Evolutionary conservation across 2,113 vertebrate species (phyloP).

Genomic region (Phocoena phocoena): DNA sequence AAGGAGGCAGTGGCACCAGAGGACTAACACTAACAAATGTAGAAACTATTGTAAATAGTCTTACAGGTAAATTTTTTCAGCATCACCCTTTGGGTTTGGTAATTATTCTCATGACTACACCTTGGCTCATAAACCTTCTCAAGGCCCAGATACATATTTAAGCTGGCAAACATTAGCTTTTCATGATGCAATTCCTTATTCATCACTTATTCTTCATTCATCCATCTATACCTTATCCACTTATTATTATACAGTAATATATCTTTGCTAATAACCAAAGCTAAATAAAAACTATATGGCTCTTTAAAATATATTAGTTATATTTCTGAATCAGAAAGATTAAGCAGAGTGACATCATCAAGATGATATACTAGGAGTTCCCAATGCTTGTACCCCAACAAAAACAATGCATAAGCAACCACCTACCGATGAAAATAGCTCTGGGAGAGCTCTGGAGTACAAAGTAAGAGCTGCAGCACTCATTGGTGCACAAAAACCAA

Average conservation of each 20-base stretch:
- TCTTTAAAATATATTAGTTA: neutral
- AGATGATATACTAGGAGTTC: neutral
- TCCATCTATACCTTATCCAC: neutral
- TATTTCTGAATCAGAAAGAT: neutral
- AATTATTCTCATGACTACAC: neutral
- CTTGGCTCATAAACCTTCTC: neutral
- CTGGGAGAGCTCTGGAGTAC: neutral
- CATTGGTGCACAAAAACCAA: too few species aligned
- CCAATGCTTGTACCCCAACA: neutral
- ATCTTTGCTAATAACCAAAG: neutral
- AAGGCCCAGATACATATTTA: neutral
- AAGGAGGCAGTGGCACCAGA: neutral
- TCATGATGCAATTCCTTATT: slow-evolving; percentile 9
- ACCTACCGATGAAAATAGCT: neutral
- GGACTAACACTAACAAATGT: neutral
- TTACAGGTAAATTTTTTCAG: slow-evolving; percentile 24
- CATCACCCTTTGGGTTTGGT: neutral
- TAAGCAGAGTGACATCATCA: neutral
- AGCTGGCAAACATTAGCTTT: neutral
- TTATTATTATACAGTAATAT: neutral
- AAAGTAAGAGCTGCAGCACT: neutral
- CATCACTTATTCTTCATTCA: neutral
- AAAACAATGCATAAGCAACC: neutral
- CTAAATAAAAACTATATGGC: neutral
- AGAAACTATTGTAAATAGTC: neutral